Evolutionary conservation across 2,113 vertebrate genomes (phyloP).

Genomic region (Labrus mixtus): DNA sequence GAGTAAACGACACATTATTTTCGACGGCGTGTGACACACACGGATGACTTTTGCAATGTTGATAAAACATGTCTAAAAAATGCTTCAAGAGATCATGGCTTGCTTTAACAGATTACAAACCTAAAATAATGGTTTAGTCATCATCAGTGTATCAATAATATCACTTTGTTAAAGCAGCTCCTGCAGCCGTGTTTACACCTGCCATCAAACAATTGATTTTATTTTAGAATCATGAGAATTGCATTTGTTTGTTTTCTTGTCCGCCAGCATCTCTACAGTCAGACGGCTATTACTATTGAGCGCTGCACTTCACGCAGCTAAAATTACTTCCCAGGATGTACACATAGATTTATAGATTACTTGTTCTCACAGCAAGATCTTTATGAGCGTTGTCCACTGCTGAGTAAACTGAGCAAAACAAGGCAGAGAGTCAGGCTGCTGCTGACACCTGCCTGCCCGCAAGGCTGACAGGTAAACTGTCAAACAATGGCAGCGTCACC

Average conservation of each 20-base stretch:
- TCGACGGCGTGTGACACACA: no score
- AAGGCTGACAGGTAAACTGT: background rate
- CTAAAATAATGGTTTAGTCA: background rate
- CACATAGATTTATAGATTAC: slow-evolving; percentile 14
- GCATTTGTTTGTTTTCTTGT: background rate
- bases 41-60: no score
- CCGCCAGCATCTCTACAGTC: background rate
- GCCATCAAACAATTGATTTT: no score
- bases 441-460: background rate
- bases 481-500: background rate
- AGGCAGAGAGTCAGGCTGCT: slow-evolving; percentile 9
- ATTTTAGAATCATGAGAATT: background rate
- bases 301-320: slow-evolving; percentile 9
- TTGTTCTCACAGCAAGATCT: slow-evolving; percentile 17
- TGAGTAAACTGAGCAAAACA: slow-evolving; percentile 10
- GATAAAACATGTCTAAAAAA: no score
- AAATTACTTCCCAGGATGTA: slow-evolving; percentile 6
- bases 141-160: background rate
- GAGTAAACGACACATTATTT: slow-evolving; percentile 69
- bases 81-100: no score
- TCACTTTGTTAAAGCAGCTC: no score
- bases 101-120: no score
- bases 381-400: background rate
- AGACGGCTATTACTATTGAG: background rate
- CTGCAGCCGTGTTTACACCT: background rate